These are phyloP conservation scores for Ctenosaura bakeri DNA, from an alignment of 2,797 vertebrate genomes.

Conservation along the genomic window DNA sequence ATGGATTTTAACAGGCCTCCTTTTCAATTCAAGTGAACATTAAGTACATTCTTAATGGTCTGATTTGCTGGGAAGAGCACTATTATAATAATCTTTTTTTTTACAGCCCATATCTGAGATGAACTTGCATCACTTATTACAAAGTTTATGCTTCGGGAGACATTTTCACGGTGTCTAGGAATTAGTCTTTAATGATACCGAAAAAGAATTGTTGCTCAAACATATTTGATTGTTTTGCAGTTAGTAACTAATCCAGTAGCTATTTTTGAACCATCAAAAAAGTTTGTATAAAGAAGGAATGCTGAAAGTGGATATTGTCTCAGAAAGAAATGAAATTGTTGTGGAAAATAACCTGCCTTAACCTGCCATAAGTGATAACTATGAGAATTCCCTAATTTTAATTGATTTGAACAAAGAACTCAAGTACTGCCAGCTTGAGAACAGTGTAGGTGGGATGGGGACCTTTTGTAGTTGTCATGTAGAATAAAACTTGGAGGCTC, in stretches of 20 bases:
- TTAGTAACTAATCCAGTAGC: conserved; percentile 62
- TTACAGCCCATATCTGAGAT: conserved; percentile 70
- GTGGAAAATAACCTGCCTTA: conserved; percentile 39
- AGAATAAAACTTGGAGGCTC: conserved; percentile 80
- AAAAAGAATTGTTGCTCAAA: conserved; percentile 72
- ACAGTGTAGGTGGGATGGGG: conserved; percentile 67
- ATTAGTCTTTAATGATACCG: conserved; percentile 69
- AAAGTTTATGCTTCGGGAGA: conserved; percentile 75
- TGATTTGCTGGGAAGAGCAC: conserved; percentile 73
- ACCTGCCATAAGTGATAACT: conserved; percentile 33
- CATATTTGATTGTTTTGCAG: conserved; percentile 63
- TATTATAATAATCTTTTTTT: conserved; percentile 72
- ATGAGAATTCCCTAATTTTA: conserved; percentile 65
- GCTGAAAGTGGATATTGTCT: conserved; percentile 38
- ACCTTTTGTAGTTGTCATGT: conserved; percentile 83
- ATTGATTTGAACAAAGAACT: conserved; percentile 53
- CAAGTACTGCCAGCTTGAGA: conserved; percentile 62
- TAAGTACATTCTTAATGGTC: conserved; percentile 75
- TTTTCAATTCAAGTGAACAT: conserved; percentile 72
- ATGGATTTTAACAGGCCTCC: conserved; percentile 66
- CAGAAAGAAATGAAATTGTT: neutral
- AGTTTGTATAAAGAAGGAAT: conserved; percentile 43
- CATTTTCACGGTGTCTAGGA: conserved; percentile 71
- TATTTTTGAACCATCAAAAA: conserved; percentile 60
- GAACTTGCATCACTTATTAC: conserved; percentile 69